Evolutionary conservation across 2,888 invertebrate genomes (phyloP).

Genomic region (Adelphocoris suturalis): DNA sequence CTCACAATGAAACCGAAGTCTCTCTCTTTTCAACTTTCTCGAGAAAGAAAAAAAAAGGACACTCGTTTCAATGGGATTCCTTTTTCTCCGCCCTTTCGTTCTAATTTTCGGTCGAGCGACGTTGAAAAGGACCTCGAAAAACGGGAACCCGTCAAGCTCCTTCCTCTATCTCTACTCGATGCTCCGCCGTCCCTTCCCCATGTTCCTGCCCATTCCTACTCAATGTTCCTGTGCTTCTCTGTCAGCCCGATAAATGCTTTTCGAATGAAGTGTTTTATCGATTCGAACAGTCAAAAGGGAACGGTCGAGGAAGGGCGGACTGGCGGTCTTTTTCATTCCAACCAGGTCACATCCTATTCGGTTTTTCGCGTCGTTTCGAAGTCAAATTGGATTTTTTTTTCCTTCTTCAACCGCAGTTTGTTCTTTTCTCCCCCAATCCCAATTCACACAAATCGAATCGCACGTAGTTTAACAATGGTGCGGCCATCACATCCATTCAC

Average conservation of each 20-base stretch:
- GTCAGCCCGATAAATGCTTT: slow-evolving; percentile 60
- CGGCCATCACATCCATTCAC: background rate
- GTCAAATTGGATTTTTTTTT: slow-evolving; percentile 30
- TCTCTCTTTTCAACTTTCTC: slow-evolving; percentile 31
- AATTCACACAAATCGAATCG: slow-evolving; percentile 25
- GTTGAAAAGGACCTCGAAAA: slow-evolving; percentile 35
- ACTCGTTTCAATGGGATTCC: background rate
- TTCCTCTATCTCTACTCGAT: slow-evolving; percentile 30
- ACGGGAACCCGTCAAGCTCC: slow-evolving; percentile 25
- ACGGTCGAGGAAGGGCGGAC: slow-evolving; percentile 29
- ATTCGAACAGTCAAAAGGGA: slow-evolving; percentile 28
- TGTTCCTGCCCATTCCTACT: slow-evolving; percentile 25
- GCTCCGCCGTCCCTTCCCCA: slow-evolving; percentile 5
- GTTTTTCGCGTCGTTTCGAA: slow-evolving; percentile 18
- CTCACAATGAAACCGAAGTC: background rate
- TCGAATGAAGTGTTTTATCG: slow-evolving; percentile 64
- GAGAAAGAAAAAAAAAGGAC: background rate
- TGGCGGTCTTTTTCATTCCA: slow-evolving; percentile 1
- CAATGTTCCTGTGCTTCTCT: slow-evolving; percentile 34
- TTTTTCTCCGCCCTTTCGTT: background rate
- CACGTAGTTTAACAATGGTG: background rate
- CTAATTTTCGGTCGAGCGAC: slow-evolving; percentile 40
- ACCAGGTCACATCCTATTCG: slow-evolving; percentile 38
- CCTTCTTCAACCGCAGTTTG: background rate
- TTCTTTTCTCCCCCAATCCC: background rate